Conservation (phyloP, 2,113 vertebrate species). For the Aptenodytes patagonicus region DNA sequence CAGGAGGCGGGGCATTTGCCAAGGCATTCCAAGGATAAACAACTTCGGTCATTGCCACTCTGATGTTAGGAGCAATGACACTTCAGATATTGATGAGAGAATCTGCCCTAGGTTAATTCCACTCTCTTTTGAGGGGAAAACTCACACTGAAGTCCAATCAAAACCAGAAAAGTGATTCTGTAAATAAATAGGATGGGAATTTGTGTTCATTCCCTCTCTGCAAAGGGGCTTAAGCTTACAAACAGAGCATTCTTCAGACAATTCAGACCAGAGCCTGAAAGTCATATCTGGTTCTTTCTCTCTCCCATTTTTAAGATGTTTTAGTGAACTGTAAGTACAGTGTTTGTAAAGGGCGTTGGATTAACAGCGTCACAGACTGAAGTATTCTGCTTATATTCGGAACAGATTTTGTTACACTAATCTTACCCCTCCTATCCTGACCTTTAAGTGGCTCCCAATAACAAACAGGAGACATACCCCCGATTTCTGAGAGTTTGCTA, state of each 20-base stretch:
- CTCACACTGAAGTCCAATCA: background rate
- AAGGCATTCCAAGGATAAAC: background rate
- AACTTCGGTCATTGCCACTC: background rate
- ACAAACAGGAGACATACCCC: background rate
- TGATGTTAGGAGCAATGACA: background rate
- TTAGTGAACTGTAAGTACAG: background rate
- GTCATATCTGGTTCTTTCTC: background rate
- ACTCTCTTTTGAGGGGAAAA: background rate
- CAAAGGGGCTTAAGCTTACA: background rate
- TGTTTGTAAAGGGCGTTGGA: constrained; percentile 12
- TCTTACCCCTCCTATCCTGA: background rate
- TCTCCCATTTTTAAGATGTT: background rate
- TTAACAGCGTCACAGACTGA: background rate
- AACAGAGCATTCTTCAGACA: background rate
- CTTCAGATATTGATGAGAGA: constrained; percentile 4
- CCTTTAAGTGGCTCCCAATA: background rate
- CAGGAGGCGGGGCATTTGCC: background rate
- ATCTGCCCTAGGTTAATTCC: constrained; percentile 1
- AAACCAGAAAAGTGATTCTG: constrained; percentile 26
- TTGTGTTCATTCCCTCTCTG: background rate
- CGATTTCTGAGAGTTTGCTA: background rate
- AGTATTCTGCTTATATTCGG: background rate
- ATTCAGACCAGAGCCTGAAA: background rate
- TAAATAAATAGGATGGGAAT: constrained; percentile 14
- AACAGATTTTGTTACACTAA: background rate